Percentiles rank a stretch among this genome's conserved stretches.
These are phyloP conservation scores for Neodiprion virginianus DNA, from an alignment of 1,140 invertebrate species.

Conservation along the genomic window DNA sequence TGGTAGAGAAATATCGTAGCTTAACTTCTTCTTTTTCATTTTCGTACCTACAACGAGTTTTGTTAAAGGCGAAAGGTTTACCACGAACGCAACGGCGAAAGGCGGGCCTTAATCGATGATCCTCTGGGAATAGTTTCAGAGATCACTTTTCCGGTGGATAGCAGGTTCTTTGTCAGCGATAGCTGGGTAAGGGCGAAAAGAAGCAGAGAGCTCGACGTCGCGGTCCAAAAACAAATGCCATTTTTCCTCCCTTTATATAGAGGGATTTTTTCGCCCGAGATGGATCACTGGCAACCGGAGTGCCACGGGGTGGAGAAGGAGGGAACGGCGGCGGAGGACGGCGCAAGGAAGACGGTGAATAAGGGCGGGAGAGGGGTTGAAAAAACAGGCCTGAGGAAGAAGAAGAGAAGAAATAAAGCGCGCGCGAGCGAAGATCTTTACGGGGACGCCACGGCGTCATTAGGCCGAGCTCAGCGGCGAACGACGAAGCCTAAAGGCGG, in stretches of 20 bases:
- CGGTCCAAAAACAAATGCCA: constrained; percentile 24
- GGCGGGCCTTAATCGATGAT: no score
- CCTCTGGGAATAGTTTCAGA: not conserved
- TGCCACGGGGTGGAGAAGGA: constrained; percentile 30
- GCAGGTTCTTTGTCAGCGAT: not conserved
- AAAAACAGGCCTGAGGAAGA: not conserved
- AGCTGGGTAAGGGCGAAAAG: no score
- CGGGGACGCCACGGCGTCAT: constrained; percentile 49
- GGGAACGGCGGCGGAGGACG: constrained; percentile 28
- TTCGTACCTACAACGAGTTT: no score
- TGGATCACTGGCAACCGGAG: constrained; percentile 42
- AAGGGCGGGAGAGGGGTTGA: not conserved
- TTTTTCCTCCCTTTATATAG: constrained; percentile 36
- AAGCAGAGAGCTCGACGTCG: constrained; percentile 4
- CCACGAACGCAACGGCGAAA: no score
- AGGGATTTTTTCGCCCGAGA: constrained; percentile 45
- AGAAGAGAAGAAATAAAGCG: constrained; percentile 47
- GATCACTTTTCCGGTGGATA: not conserved
- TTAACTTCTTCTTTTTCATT: no score
- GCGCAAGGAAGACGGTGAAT: constrained; percentile 19
- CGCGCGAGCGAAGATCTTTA: constrained; percentile 47
- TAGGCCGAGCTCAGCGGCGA: constrained; percentile 36
- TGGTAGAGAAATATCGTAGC: no score
- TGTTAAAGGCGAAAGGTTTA: no score
- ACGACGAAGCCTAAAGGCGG: constrained; percentile 29